Conservation (phyloP, 2,113 vertebrate genomes). For the Istiophorus platypterus region DNA sequence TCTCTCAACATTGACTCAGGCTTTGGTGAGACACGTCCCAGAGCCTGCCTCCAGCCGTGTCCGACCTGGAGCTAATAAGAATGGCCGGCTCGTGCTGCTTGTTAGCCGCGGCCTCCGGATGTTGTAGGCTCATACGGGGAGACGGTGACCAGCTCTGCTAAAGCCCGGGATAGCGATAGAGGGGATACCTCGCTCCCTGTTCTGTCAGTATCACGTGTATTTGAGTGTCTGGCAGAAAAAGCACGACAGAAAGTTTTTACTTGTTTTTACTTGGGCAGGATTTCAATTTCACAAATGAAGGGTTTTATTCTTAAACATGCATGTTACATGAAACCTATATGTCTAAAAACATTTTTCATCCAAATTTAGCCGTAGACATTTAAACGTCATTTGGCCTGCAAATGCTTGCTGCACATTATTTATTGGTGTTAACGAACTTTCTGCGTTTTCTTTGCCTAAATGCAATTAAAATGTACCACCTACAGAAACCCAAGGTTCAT, state of each 20-base stretch:
- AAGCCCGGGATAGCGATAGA: conserved; percentile 19
- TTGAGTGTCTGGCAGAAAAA: background rate
- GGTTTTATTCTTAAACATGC: conserved; percentile 2
- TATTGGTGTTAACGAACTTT: too few species aligned
- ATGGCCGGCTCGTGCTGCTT: conserved; percentile 36
- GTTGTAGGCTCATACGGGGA: conserved; percentile 37
- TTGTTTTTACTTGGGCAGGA: background rate
- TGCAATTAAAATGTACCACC: too few species aligned
- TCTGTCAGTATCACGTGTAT: conserved; percentile 15
- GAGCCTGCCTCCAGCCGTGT: conserved; percentile 23
- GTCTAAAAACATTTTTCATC: background rate
- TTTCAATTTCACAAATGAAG: conserved; percentile 20
- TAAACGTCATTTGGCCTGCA: too few species aligned
- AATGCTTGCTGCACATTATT: too few species aligned
- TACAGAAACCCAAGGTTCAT: too few species aligned
- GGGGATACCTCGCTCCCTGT: conserved; percentile 10
- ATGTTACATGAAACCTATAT: background rate
- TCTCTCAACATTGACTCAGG: conserved; percentile 30
- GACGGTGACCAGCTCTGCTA: background rate
- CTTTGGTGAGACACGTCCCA: conserved; percentile 42
- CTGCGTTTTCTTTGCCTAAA: too few species aligned
- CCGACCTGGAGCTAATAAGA: conserved; percentile 51
- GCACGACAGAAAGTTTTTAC: background rate
- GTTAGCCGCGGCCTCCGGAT: conserved; percentile 49
- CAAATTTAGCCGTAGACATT: background rate